Evolutionary conservation across 2,113 vertebrate genomes (phyloP).

Genomic region (Oreochromis spilurus): DNA sequence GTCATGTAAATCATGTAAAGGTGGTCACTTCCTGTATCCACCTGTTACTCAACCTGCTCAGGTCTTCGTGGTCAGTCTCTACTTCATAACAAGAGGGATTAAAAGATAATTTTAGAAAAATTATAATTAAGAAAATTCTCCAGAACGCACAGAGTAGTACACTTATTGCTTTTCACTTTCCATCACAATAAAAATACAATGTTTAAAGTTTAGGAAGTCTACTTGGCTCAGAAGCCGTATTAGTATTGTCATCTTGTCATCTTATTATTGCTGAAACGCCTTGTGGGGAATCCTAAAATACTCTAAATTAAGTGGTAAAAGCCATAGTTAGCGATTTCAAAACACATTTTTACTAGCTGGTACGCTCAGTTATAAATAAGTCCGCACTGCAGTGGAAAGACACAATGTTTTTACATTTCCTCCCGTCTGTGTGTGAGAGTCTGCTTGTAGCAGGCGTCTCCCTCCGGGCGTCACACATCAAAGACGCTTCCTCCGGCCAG

Average conservation of each 20-base stretch:
- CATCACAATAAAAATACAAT: not conserved
- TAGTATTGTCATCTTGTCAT: not conserved
- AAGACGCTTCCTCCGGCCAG: conserved; percentile 37
- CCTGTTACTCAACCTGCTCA: not conserved
- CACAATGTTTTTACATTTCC: not conserved
- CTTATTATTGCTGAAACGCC: not conserved
- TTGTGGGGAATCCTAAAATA: not conserved
- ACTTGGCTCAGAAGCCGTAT: not conserved
- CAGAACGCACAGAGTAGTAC: not conserved
- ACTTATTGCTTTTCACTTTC: not conserved
- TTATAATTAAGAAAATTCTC: not conserved
- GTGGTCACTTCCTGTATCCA: not conserved
- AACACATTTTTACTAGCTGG: not conserved
- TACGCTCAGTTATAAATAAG: not conserved
- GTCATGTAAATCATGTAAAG: not conserved
- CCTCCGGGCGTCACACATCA: conserved; percentile 39
- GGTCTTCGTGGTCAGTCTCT: not conserved
- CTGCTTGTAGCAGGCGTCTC: not conserved
- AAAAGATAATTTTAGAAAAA: not conserved
- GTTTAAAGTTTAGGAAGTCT: not conserved
- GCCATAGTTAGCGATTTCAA: not conserved
- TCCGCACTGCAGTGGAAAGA: not conserved
- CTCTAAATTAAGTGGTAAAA: not conserved
- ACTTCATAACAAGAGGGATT: not conserved
- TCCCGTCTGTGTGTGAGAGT: not conserved